Evolutionary conservation across 2,113 vertebrate genomes (phyloP).

Genomic region (Pomatorhinus ruficollis): DNA sequence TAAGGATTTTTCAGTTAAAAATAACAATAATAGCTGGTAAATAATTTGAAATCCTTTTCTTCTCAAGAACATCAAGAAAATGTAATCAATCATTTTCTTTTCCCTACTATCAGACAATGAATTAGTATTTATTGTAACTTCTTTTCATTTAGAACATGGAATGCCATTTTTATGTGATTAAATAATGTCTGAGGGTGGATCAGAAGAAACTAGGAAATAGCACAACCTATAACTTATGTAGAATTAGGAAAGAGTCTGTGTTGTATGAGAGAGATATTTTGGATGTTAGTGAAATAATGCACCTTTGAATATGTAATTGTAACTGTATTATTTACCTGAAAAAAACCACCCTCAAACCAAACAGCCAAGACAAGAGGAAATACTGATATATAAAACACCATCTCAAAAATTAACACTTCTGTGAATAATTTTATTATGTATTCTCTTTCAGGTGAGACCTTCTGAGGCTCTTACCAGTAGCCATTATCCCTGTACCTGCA

Average conservation of each 20-base stretch:
- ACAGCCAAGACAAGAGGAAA: background rate
- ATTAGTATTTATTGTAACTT: slow-evolving; percentile 22
- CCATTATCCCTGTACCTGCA: slow-evolving; percentile 84
- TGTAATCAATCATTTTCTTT: slow-evolving; percentile 23
- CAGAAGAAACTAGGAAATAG: background rate
- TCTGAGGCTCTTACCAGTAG: slow-evolving; percentile 83
- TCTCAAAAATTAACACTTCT: background rate
- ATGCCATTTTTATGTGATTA: background rate
- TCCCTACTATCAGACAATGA: background rate
- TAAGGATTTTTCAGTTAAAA: slow-evolving; percentile 45
- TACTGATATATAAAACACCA: background rate
- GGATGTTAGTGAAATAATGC: background rate
- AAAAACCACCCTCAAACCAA: background rate
- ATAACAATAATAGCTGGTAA: slow-evolving; percentile 30
- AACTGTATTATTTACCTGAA: background rate
- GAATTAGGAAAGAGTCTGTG: background rate
- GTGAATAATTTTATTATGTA: background rate
- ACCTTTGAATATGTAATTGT: background rate
- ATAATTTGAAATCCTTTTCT: slow-evolving; percentile 8
- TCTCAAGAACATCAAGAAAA: background rate
- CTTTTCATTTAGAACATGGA: background rate
- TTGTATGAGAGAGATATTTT: background rate
- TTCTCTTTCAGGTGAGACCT: slow-evolving; percentile 82
- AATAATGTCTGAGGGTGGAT: background rate
- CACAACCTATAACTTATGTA: background rate